A percentile compares a stretch with the other conserved stretches of the same genome.
These are phyloP conservation scores for Lycaena phlaeas DNA, from an alignment of 2,888 invertebrate species.

Conservation along the genomic window DNA sequence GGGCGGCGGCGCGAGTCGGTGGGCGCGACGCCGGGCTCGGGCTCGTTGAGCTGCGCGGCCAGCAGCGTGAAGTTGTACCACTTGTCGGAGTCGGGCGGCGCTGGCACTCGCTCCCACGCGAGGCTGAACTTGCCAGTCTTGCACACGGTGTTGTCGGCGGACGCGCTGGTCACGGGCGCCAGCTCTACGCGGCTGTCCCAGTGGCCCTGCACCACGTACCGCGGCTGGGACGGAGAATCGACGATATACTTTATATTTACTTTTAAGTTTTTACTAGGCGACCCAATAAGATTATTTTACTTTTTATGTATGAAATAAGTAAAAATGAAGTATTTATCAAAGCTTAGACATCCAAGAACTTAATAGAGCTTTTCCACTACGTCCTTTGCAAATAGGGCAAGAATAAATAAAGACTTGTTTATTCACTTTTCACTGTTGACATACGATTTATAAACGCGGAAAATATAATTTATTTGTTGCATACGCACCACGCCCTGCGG, in stretches of 20 bases:
- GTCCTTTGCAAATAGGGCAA: not conserved
- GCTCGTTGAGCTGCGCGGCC: conserved; percentile 97
- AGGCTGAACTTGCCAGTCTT: conserved; percentile 90
- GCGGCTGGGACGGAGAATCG: conserved; percentile 70
- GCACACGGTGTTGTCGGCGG: conserved; percentile 87
- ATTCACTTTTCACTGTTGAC: too few relatives aligned
- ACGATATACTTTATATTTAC: too few relatives aligned
- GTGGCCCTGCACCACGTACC: conserved; percentile 85
- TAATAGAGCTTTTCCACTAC: too few relatives aligned
- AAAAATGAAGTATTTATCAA: too few relatives aligned
- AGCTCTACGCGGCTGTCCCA: conserved; percentile 98
- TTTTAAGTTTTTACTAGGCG: too few relatives aligned
- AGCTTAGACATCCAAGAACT: too few relatives aligned
- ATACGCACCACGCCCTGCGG: conserved; percentile 76
- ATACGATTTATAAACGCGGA: too few relatives aligned
- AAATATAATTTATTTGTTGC: too few relatives aligned
- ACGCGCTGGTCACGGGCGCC: conserved; percentile 86
- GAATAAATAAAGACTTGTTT: too few relatives aligned
- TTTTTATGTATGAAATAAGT: too few relatives aligned
- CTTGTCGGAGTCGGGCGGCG: conserved; percentile 78
- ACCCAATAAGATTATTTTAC: too few relatives aligned
- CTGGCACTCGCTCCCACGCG: conserved; percentile 89
- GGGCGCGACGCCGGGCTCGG: conserved; percentile 92
- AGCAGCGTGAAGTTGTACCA: conserved; percentile 96
- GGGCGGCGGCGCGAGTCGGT: conserved; percentile 94